Evolutionary conservation across 2,888 invertebrate genomes (phyloP).

Genomic region (Scaptomyza parva): DNA sequence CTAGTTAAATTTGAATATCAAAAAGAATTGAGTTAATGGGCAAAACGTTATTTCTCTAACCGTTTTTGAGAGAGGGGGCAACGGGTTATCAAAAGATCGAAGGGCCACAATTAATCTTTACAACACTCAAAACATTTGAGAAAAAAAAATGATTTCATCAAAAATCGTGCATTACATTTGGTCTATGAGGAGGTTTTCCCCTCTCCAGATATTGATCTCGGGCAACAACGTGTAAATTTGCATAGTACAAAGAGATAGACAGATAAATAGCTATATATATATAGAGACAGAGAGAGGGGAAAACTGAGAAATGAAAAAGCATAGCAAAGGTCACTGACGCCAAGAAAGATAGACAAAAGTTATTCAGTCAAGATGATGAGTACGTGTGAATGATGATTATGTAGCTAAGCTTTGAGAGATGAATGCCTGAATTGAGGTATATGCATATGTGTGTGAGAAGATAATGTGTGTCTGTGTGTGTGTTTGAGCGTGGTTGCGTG

Average conservation of each 20-base stretch:
- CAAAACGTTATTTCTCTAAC: constrained; percentile 65
- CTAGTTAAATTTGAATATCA: constrained; percentile 67
- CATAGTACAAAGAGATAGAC: constrained; percentile 29
- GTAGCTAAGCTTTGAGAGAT: constrained; percentile 5
- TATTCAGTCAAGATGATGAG: constrained; percentile 45
- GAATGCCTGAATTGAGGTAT: not conserved
- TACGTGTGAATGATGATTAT: constrained; percentile 39
- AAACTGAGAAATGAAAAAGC: constrained; percentile 37
- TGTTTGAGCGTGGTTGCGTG: constrained; percentile 14
- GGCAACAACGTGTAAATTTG: constrained; percentile 51
- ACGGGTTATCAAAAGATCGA: not conserved
- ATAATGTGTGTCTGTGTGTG: too few species aligned
- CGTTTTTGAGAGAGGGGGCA: constrained; percentile 31
- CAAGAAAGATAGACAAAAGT: constrained; percentile 21
- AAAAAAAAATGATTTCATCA: constrained; percentile 55
- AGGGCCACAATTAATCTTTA: constrained; percentile 46
- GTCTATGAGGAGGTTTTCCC: constrained; percentile 53
- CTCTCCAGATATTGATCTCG: constrained; percentile 65
- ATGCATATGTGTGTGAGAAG: constrained; percentile 17
- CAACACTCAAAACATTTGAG: constrained; percentile 21
- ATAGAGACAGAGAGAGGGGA: constrained; percentile 9
- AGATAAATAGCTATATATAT: not conserved
- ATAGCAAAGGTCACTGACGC: constrained; percentile 73
- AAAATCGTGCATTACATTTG: constrained; percentile 72
- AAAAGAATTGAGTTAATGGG: constrained; percentile 59